A percentile compares a stretch with the other conserved stretches of the same genome.
Conservation (phyloP, 2,888 invertebrate species). For the Idaea aversata region DNA sequence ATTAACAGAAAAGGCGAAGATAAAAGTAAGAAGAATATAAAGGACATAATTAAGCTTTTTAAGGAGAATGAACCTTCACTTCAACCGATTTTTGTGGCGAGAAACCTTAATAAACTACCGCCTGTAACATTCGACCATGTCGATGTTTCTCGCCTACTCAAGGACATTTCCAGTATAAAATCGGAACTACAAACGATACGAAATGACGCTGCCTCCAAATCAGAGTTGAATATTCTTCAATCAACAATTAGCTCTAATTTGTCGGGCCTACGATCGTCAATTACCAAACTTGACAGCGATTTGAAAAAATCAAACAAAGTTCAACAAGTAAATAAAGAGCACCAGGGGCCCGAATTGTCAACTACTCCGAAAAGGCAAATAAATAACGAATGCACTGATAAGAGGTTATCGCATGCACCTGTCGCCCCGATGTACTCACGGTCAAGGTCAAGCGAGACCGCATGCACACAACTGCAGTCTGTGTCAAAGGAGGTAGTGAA, state of each 20-base stretch:
- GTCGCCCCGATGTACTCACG: background rate
- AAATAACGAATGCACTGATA: slow-evolving; percentile 6
- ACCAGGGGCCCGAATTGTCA: background rate
- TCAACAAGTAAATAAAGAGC: background rate
- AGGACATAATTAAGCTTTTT: slow-evolving; percentile 16
- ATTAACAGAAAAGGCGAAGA: slow-evolving; percentile 12
- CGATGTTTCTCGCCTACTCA: slow-evolving; percentile 15
- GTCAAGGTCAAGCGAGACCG: slow-evolving; percentile 2
- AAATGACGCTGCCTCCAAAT: slow-evolving; percentile 6
- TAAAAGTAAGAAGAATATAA: slow-evolving; percentile 9
- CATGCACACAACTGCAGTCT: no score
- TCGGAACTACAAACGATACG: slow-evolving; percentile 12
- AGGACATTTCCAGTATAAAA: slow-evolving; percentile 14
- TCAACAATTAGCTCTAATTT: slow-evolving; percentile 1
- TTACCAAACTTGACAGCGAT: background rate
- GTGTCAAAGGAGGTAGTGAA: no score
- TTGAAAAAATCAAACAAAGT: background rate
- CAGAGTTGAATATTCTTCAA: background rate
- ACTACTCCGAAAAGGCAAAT: slow-evolving; percentile 2
- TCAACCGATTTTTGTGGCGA: slow-evolving; percentile 21
- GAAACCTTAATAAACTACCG: slow-evolving; percentile 17
- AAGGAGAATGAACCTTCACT: slow-evolving; percentile 18
- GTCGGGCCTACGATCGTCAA: background rate
- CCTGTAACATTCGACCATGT: slow-evolving; percentile 19
- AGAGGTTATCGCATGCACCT: background rate